Evolutionary conservation across 2,888 invertebrate species (phyloP).

Genomic region (Campoplex nolae): DNA sequence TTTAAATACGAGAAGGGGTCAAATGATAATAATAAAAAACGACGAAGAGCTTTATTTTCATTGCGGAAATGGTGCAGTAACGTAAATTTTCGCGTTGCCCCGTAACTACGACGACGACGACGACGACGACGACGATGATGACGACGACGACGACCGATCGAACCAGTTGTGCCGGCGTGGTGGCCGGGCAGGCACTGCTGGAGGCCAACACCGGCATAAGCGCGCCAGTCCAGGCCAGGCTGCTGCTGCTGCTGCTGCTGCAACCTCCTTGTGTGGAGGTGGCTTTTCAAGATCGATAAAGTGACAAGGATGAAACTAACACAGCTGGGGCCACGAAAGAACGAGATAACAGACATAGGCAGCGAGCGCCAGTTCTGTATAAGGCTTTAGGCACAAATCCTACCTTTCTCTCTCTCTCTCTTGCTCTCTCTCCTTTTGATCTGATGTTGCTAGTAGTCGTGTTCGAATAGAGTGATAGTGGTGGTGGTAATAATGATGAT

Average conservation of each 20-base stretch:
- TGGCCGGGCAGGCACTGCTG: conserved; percentile 83
- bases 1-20: neutral
- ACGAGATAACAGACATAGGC: conserved; percentile 59
- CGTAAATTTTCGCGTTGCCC: conserved; percentile 72
- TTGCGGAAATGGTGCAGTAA: conserved; percentile 26
- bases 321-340: conserved; percentile 55
- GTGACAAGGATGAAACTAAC: conserved; percentile 68
- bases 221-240: conserved; percentile 76
- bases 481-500: conserved; percentile 16
- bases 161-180: conserved; percentile 81
- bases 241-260: conserved; percentile 65
- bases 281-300: conserved; percentile 80
- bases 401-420: conserved; percentile 13
- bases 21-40: neutral
- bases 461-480: conserved; percentile 8
- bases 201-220: conserved; percentile 75
- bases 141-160: conserved; percentile 70
- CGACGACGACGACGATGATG: conserved; percentile 60
- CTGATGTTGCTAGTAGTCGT: conserved; percentile 12
- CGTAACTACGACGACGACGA: conserved; percentile 54
- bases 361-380: conserved; percentile 36
- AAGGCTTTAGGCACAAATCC: conserved; percentile 58
- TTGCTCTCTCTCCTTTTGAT: conserved; percentile 42
- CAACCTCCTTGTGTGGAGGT: conserved; percentile 70
- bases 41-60: neutral